Percentiles rank a stretch among this genome's conserved stretches.
Evolutionary conservation across 2,113 vertebrate species (phyloP).

Genomic region (Upupa epops): DNA sequence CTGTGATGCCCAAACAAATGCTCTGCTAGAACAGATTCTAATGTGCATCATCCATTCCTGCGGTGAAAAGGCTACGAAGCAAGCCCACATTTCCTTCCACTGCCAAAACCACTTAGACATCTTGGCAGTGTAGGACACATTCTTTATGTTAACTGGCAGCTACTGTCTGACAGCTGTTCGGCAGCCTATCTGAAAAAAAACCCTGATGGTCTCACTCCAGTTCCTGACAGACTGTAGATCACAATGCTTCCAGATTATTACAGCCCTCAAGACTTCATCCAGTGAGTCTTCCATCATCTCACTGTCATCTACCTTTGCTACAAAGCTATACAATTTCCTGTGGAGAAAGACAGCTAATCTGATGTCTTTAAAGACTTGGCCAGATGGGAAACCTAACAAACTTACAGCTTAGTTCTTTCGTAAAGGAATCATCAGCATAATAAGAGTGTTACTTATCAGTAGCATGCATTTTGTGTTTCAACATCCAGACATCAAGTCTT

Average conservation of each 20-base stretch:
- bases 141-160: conserved; percentile 68
- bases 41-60: conserved; percentile 29
- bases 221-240: conserved; percentile 50
- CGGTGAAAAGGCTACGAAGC: background rate
- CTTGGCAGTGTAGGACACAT: conserved; percentile 28
- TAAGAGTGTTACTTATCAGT: background rate
- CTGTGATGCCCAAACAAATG: conserved; percentile 23
- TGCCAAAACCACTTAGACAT: conserved; percentile 62
- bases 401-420: background rate
- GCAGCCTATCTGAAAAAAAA: conserved; percentile 45
- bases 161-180: conserved; percentile 62
- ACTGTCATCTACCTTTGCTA: background rate
- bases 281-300: background rate
- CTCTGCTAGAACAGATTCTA: conserved; percentile 17
- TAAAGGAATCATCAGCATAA: background rate
- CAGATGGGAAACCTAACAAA: background rate
- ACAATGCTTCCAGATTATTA: conserved; percentile 34
- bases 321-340: background rate
- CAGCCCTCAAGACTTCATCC: background rate
- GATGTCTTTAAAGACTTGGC: background rate
- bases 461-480: background rate
- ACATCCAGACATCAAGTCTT: background rate
- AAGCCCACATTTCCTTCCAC: conserved; percentile 31
- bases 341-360: background rate
- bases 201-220: conserved; percentile 50